Base-by-base conservation (phyloP, 1,140 invertebrate genomes). In the Drosophila nebulosa region DNA sequence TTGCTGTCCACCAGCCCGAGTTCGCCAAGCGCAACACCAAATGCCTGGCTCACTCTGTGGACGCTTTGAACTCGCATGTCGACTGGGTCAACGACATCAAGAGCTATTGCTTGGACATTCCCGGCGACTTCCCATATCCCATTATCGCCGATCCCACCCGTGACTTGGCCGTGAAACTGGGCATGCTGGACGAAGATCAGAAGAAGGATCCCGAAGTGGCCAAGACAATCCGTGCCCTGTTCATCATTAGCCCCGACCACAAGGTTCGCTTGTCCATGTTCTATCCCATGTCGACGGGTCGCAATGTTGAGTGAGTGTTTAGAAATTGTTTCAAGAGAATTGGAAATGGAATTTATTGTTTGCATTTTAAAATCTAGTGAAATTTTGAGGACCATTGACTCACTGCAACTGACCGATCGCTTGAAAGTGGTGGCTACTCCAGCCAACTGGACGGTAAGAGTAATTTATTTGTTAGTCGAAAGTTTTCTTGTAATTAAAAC, bases 231-330 rank as follows among this genome's bases (percentile, higher is more conserved):
- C 93, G 97, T 68, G 95, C 97, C 42, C 94, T 98, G 3, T 99
- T 97, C 91, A 94, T 99, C 61, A 95, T 99, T 80, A 96, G 96
- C 69, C 96, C 97, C 4, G 95, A 97, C 85, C 96, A 97, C 90
- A 96, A 95, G 69, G 78, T 91, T 51, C 95, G 97, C 79, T 92
- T 98, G 5, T 95, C 96, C 5, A 97, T 98, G 93, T 93, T 97
- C 36, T 99, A 99, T 92, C 97, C 97, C 35, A 95, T 96, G 14
- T 98, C 96, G 12, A 97, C 96, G 46, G 97, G 97, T 35, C 94
- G 97, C 69, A 98, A 98, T 92, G 97, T 98, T 79, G 95, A 96
- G 97, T 98, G 92, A 94, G 95, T 94, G 58, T 12, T 1, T 5
- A 10, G 2, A n/a, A n/a, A 2, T 2, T 9, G 12, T 2, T 51